These are phyloP conservation scores for Chrysopa pallens DNA, from an alignment of 1,140 invertebrate species.

Conservation along the genomic window DNA sequence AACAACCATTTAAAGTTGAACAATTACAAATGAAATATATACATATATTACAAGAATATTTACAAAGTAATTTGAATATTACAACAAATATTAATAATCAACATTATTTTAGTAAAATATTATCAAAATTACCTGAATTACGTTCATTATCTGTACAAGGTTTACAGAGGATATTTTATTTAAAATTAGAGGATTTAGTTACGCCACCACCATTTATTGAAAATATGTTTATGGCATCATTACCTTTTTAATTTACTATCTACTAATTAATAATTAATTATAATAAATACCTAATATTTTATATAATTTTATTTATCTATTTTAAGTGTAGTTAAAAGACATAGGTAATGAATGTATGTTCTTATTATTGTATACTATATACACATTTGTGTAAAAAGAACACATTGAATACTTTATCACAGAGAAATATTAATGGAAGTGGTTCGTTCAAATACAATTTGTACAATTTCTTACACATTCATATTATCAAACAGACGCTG, in stretches of 20 bases:
- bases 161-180: slow-evolving; percentile 82
- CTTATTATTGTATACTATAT: too few relatives aligned
- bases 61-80: slow-evolving; percentile 17
- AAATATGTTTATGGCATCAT: slow-evolving; percentile 83
- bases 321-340: too few relatives aligned
- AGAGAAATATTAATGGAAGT: too few relatives aligned
- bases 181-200: slow-evolving; percentile 82
- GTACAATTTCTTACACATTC: too few relatives aligned
- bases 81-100: slow-evolving; percentile 84
- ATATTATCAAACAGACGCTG: too few relatives aligned
- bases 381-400: too few relatives aligned
- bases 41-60: slow-evolving; percentile 79
- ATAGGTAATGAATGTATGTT: too few relatives aligned
- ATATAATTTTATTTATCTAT: too few relatives aligned
- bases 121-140: slow-evolving; percentile 81
- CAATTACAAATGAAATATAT: slow-evolving; percentile 92
- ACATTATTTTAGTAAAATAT: slow-evolving; percentile 80
- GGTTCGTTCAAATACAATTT: too few relatives aligned
- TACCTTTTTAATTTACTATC: slow-evolving; percentile 68
- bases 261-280: neutral
- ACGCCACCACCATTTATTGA: slow-evolving; percentile 83
- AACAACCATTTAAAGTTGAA: slow-evolving; percentile 81
- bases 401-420: too few relatives aligned
- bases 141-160: slow-evolving; percentile 82
- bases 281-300: too few relatives aligned